Evolutionary conservation across 1,140 invertebrate genomes (phyloP), one percentile per base, ranked within the genome.

Genomic region (Zaprionus inermis): DNA sequence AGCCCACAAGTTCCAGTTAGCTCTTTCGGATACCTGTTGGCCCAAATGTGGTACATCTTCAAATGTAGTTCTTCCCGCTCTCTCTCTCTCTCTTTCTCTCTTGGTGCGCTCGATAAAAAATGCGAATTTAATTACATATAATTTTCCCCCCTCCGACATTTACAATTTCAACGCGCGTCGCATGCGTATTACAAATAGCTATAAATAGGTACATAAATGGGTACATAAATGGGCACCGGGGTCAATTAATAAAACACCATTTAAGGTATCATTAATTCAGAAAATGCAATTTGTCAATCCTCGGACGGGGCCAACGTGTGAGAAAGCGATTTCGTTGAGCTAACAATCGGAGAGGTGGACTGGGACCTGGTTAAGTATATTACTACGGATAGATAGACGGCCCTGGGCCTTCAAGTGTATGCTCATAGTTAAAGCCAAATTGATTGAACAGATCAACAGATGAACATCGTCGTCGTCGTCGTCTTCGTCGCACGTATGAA

Each of bases 211-310:
- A 52, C n/a, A 18, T 24, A 44, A 49, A 49, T 49, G 44, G 36
- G 58, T 70, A 52, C n/a, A 18, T 24, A 44, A 34, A 57, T 46
- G 28, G 24, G 12, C 41, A 36, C 32, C 10, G 55, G 55, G 64
- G 58, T 83, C 74, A 89, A 88, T 88, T 88, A 88, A 88, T 88
- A 78, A 88, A 88, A 88, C 66, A 82, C 84, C 83, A 83, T 88
- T 88, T 88, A 88, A 51, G 69, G 68, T 52, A 88, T 88, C 83
- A 88, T 88, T 88, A 88, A 88, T 88, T 69, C 77, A 72, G 54
- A 38, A 70, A 89, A 88, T 89, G 80, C 83, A 88, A 88, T 88
- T 88, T 88, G 83, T 88, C 83, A 88, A 89, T 80, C 55, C 64
- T 51, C 28, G 54, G 30, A 56, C 16, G 11, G 46, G 68, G 54